phyloP scores from a whole-genome alignment of 1,140 invertebrate species.

The Zaprionus davidi region DNA sequence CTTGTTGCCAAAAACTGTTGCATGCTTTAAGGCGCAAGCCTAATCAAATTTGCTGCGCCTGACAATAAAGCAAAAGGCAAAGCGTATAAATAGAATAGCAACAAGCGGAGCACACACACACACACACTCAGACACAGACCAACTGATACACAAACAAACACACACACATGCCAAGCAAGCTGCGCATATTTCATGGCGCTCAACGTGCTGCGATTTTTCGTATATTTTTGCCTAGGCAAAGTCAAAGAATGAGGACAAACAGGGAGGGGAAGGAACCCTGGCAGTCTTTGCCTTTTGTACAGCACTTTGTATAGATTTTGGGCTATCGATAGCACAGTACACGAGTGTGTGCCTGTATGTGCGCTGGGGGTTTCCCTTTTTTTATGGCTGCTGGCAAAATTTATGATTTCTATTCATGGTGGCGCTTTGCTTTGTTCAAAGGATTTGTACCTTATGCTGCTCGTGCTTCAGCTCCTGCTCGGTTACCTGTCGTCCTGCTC shows the following conservation, averaged over 20 bases:
- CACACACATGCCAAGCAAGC: slow-evolving; percentile 37
- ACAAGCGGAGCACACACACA: slow-evolving; percentile 43
- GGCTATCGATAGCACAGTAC: slow-evolving; percentile 69
- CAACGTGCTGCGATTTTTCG: slow-evolving; percentile 51
- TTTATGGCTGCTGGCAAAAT: slow-evolving; percentile 81
- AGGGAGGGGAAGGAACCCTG: slow-evolving; percentile 1
- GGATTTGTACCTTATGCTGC: slow-evolving; percentile 68
- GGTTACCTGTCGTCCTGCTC: neutral
- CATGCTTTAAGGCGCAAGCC: slow-evolving; percentile 63
- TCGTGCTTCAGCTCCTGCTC: neutral
- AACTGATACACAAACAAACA: neutral
- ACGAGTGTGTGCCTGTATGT: neutral
- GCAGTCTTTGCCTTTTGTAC: slow-evolving; percentile 31
- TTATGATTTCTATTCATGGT: slow-evolving; percentile 74
- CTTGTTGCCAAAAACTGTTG: slow-evolving; percentile 74
- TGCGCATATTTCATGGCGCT: slow-evolving; percentile 47
- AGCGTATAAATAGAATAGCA: slow-evolving; percentile 56
- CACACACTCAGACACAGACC: neutral
- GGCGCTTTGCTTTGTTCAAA: slow-evolving; percentile 63
- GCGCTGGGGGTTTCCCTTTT: slow-evolving; percentile 41
- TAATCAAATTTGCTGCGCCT: slow-evolving; percentile 72
- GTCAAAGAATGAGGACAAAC: neutral
- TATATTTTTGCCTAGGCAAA: slow-evolving; percentile 38
- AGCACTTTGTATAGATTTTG: slow-evolving; percentile 68
- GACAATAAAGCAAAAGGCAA: slow-evolving; percentile 54